Evolutionary conservation across 2,113 vertebrate species (phyloP).

Genomic region (Saguinus midas): DNA sequence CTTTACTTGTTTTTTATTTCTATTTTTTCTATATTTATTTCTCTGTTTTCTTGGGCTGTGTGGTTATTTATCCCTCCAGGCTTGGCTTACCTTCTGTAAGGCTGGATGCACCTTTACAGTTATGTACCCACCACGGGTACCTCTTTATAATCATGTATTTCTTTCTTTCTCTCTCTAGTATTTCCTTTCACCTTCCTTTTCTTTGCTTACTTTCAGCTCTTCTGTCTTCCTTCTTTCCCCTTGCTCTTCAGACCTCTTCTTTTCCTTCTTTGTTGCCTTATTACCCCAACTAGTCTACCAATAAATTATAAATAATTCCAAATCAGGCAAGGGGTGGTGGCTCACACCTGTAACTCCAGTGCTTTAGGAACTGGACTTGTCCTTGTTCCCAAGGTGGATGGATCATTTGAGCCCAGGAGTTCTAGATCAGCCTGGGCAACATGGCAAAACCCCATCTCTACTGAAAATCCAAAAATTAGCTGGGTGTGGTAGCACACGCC

Average conservation of each 20-base stretch:
- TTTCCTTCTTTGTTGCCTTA: not conserved
- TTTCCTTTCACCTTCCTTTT: not conserved
- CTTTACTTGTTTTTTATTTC: not conserved
- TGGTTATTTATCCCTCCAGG: not conserved
- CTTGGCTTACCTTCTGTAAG: not conserved
- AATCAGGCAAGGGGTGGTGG: not conserved
- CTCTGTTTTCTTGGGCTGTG: not conserved
- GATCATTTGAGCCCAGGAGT: too few relatives aligned
- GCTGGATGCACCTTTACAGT: rapidly evolving
- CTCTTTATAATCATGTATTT: not conserved
- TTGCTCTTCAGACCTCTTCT: not conserved
- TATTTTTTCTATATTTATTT: not conserved
- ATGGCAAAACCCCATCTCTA: too few relatives aligned
- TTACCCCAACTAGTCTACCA: not conserved
- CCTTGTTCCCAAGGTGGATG: too few relatives aligned
- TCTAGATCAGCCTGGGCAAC: too few relatives aligned
- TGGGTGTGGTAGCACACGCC: too few relatives aligned
- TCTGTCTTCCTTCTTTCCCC: not conserved
- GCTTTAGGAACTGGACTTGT: too few relatives aligned
- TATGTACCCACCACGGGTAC: not conserved
- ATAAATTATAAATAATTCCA: not conserved
- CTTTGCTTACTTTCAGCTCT: not conserved
- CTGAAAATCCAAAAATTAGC: too few relatives aligned
- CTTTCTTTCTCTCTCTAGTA: not conserved
- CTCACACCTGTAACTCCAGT: too few relatives aligned